These are phyloP conservation scores for Meleagris gallopavo DNA, from an alignment of 2,113 vertebrate genomes.

Conservation along the genomic window DNA sequence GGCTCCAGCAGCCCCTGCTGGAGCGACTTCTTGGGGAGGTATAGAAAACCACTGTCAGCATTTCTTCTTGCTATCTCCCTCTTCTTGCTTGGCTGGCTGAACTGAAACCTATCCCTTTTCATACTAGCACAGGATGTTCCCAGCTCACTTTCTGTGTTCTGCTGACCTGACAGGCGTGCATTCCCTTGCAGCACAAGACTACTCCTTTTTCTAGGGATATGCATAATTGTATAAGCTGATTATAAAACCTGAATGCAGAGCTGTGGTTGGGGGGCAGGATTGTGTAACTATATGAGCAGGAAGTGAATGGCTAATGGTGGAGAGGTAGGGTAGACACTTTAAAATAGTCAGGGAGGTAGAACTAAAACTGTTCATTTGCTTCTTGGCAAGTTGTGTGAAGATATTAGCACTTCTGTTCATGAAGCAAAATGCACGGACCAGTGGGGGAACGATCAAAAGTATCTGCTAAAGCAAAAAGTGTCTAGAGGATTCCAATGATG, in stretches of 20 bases:
- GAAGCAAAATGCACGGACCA: not conserved
- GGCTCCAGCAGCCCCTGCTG: constrained; percentile 78
- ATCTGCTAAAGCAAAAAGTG: not conserved
- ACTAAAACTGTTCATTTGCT: not conserved
- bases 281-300: constrained; percentile 34
- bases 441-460: not conserved
- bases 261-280: not conserved
- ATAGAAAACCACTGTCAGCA: constrained; percentile 57
- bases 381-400: not conserved
- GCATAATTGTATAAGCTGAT: constrained; percentile 41
- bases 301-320: constrained; percentile 20
- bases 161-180: constrained; percentile 27
- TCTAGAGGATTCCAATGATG: not conserved
- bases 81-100: not conserved
- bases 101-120: not conserved
- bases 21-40: constrained; percentile 94
- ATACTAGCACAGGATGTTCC: not conserved
- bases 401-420: not conserved
- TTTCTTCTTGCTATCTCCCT: not conserved
- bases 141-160: not conserved
- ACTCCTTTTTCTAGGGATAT: constrained; percentile 44
- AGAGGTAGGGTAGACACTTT: not conserved
- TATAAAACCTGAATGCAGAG: constrained; percentile 31
- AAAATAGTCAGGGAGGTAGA: not conserved
- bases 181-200: not conserved